phyloP scores from a whole-genome alignment of 2,888 invertebrate species.

The Blastobasis adustella region DNA sequence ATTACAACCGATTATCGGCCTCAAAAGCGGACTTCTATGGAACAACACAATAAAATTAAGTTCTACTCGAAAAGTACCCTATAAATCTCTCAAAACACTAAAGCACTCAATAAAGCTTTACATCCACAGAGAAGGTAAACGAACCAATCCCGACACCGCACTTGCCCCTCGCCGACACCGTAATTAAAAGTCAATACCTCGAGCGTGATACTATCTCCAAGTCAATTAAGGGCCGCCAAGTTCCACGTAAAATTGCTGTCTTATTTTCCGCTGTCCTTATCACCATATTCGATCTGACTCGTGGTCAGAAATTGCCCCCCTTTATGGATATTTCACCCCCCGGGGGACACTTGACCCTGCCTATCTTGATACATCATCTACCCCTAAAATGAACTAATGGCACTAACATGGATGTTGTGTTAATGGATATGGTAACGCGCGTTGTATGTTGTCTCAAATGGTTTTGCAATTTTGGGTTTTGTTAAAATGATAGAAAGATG shows the following conservation, averaged over 20 bases:
- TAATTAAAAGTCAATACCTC: conserved; percentile 62
- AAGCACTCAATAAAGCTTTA: no score
- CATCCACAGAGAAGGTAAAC: background rate
- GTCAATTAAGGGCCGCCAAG: conserved; percentile 68
- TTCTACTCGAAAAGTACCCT: no score
- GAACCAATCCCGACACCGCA: conserved; percentile 26
- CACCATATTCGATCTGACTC: conserved; percentile 65
- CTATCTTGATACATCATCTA: conserved; percentile 71
- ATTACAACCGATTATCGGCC: no score
- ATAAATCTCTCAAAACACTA: no score
- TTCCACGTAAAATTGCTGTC: conserved; percentile 68
- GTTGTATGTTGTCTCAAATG: no score
- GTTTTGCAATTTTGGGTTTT: no score
- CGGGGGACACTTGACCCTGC: conserved; percentile 68
- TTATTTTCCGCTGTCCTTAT: conserved; percentile 62
- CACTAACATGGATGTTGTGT: conserved; percentile 32
- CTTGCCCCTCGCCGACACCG: conserved; percentile 31
- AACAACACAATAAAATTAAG: no score
- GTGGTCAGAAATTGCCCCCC: conserved; percentile 67
- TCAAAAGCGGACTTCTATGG: no score
- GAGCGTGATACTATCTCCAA: conserved; percentile 57
- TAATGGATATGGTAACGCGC: conserved; percentile 40
- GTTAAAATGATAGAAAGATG: no score
- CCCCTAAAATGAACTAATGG: conserved; percentile 69
- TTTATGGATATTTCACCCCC: conserved; percentile 71